Conservation (phyloP, 2,888 invertebrate genomes). For the Plusia festucae region DNA sequence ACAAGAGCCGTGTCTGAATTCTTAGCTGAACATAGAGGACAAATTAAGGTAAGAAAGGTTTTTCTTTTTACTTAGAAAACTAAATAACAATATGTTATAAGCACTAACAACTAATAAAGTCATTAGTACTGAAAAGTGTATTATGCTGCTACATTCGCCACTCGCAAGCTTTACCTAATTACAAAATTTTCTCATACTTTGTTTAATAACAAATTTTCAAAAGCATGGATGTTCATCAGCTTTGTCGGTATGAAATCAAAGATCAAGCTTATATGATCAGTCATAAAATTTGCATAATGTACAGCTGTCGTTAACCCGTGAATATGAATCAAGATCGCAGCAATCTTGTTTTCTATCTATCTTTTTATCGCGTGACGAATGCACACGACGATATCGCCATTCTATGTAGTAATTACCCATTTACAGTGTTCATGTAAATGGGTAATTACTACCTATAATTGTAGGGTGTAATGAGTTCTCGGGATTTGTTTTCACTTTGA, state of each 20-base stretch:
- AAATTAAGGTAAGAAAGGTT: constrained; percentile 86
- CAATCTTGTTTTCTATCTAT: constrained; percentile 56
- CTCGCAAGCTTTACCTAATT: too few relatives aligned
- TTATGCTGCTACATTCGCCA: background rate
- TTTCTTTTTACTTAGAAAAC: background rate
- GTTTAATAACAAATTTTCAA: constrained; percentile 23
- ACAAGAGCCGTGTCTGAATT: constrained; percentile 91
- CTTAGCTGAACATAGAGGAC: constrained; percentile 88
- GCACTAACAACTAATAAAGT: too few relatives aligned
- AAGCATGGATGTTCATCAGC: background rate
- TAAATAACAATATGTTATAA: too few relatives aligned
- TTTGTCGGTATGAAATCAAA: constrained; percentile 10
- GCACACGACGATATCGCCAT: constrained; percentile 56
- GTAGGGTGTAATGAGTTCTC: constrained; percentile 54
- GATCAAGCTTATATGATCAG: constrained; percentile 9
- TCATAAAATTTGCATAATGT: constrained; percentile 16
- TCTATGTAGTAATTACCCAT: constrained; percentile 63
- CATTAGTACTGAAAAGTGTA: background rate
- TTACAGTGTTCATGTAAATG: constrained; percentile 60
- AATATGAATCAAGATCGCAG: constrained; percentile 27
- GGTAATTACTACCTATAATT: constrained; percentile 49
- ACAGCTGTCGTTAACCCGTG: constrained; percentile 22
- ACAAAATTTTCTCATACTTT: background rate
- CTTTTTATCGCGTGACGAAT: constrained; percentile 58
- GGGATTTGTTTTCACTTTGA: constrained; percentile 62